These are phyloP conservation scores for Syrmaticus mikado DNA, from an alignment of 2,113 vertebrate genomes.

Conservation along the genomic window DNA sequence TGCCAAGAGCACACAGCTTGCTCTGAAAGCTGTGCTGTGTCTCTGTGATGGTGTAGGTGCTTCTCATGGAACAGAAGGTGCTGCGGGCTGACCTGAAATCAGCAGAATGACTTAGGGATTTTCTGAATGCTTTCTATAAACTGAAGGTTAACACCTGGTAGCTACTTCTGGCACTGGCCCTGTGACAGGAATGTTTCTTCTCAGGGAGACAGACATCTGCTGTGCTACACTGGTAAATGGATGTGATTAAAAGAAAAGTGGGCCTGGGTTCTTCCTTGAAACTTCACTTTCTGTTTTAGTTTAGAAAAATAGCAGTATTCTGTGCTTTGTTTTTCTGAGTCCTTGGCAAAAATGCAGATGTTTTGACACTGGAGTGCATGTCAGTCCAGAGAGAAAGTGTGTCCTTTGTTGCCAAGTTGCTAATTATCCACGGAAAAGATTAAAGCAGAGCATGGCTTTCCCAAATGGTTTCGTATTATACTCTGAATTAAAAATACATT, in stretches of 20 bases:
- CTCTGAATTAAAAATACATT: conserved; percentile 50
- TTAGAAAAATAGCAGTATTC: background rate
- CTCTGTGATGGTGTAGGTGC: background rate
- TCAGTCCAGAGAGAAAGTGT: background rate
- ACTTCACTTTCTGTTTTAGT: background rate
- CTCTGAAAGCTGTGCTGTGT: background rate
- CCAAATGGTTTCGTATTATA: conserved; percentile 24
- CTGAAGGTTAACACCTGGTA: background rate
- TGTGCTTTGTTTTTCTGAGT: background rate
- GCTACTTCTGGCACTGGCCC: background rate
- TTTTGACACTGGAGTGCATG: background rate
- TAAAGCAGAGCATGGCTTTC: conserved; percentile 28
- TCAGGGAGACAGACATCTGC: background rate
- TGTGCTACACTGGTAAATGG: background rate
- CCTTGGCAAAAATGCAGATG: background rate
- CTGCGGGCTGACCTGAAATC: background rate
- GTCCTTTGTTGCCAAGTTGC: conserved; percentile 12
- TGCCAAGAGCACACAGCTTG: fast-evolving
- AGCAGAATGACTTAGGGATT: background rate
- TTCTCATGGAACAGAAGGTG: background rate
- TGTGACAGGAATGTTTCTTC: background rate
- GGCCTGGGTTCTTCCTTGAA: background rate
- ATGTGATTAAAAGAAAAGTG: background rate
- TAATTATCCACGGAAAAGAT: conserved; percentile 36
- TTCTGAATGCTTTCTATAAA: background rate